phyloP scores from a whole-genome alignment of 1,140 invertebrate species.

The Mylabris phalerata region DNA sequence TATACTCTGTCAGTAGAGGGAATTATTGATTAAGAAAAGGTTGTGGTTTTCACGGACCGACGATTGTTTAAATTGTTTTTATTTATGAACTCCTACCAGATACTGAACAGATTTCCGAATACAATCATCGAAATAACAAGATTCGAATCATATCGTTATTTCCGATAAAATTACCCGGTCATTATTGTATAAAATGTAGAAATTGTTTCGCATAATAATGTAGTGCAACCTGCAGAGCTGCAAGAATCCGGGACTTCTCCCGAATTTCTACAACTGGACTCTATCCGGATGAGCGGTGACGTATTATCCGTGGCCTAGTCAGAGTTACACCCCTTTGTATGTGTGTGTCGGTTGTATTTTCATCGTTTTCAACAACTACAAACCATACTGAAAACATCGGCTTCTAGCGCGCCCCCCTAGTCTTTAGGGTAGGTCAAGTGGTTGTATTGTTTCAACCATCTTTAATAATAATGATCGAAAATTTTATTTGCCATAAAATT shows the following conservation, averaged over 20 bases:
- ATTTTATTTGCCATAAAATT: no score
- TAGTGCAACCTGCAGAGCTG: constrained; percentile 1
- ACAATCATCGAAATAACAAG: no score
- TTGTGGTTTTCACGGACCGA: constrained; percentile 12
- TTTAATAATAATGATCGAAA: no score
- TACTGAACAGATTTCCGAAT: no score
- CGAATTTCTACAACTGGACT: constrained; percentile 23
- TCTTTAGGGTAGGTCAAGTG: constrained; percentile 10
- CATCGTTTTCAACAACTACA: constrained; percentile 3
- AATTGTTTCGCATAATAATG: no score
- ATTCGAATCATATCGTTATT: no score
- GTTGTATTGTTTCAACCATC: background rate
- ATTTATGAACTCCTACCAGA: constrained; percentile 1
- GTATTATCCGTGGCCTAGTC: constrained; percentile 27
- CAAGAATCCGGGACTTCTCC: constrained; percentile 17
- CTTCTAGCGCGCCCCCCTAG: background rate
- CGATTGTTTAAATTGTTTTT: constrained; percentile 20
- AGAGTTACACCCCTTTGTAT: constrained; percentile 23
- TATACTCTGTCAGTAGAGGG: constrained; percentile 1
- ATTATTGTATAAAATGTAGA: no score
- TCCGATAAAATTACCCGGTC: no score
- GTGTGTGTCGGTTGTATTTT: constrained; percentile 1
- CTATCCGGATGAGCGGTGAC: constrained; percentile 34
- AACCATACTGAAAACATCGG: constrained; percentile 21
- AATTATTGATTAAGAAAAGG: constrained; percentile 13